Base-by-base conservation (phyloP, 2,113 vertebrate species). In the Ochotona curzoniae region DNA sequence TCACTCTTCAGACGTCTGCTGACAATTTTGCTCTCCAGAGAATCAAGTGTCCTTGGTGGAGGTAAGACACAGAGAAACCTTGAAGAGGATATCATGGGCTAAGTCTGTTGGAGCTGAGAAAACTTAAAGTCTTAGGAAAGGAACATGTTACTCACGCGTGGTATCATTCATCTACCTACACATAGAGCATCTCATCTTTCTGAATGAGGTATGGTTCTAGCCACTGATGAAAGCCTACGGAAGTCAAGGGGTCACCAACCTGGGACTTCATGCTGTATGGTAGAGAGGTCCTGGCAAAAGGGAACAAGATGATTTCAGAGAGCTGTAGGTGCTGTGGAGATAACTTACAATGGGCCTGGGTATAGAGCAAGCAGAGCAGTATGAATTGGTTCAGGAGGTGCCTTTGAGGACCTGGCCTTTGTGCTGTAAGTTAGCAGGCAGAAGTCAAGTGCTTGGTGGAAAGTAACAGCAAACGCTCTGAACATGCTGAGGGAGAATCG, bases 21-120 rank as follows among this genome's bases (percentile, higher is more conserved):
- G 35, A 78, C 4, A 12, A 26, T 8, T 61, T 44, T 38, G 51
- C 35, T 64, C 90, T 91, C 85, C 8, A 61, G 73, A 80, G 47
- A 93, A 80, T 32, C 28, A 21, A 30, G 7, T 78, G 78, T 71
- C 73, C 85, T 70, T 92, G 85, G 51, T 18, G 85, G 69, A 76
- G 57, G 74, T 15, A 32, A 69, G 70, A 78, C 32, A 28, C 14
- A 18, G 5, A 69, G 35, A 51, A 25, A 84, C 21, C 32, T 28
- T 8, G 28, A 63, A 64, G 23, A 64, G 18, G 26, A 47, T 57
- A 79, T 60, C 20, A 75, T 14, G 81, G 70, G 25, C 69, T 60
- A 80, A 51, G 38, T 38, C n/a, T 64, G 18, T 75, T n/a, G 2
- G 17, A 64, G 35, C 18, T 76, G 61, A 44, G 44, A 86, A 91